Evolutionary conservation across 2,888 invertebrate genomes (phyloP).

Genomic region (Dendrolimus houi): DNA sequence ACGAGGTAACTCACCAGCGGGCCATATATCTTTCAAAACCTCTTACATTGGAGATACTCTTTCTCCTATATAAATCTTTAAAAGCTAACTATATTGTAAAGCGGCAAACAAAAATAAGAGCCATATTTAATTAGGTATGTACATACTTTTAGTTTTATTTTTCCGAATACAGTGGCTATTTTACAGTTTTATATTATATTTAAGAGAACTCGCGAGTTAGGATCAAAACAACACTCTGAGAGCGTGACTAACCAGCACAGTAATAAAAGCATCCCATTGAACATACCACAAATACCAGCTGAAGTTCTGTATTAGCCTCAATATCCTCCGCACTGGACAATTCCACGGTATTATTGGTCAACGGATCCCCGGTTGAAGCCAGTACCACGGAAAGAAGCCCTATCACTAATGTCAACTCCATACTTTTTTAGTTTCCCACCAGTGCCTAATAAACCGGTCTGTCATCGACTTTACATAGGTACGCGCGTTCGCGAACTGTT

Average conservation of each 20-base stretch:
- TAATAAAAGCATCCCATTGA: slow-evolving; percentile 17
- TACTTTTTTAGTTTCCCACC: slow-evolving; percentile 27
- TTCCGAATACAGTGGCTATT: no score
- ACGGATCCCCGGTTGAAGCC: slow-evolving; percentile 4
- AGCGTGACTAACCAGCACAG: slow-evolving; percentile 22
- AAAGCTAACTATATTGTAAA: no score
- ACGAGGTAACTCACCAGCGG: no score
- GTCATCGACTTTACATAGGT: slow-evolving; percentile 29
- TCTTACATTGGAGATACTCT: no score
- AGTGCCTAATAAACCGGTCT: slow-evolving; percentile 16
- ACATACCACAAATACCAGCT: slow-evolving; percentile 60
- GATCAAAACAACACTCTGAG: slow-evolving; percentile 13
- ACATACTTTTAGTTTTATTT: no score
- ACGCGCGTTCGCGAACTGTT: slow-evolving; percentile 56
- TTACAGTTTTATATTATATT: no score
- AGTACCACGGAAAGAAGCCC: slow-evolving; percentile 22
- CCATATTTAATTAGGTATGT: no score
- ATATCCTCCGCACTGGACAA: slow-evolving; percentile 26
- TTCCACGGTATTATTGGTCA: slow-evolving; percentile 13
- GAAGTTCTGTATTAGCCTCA: slow-evolving; percentile 38
- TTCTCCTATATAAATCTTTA: no score
- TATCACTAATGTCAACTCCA: slow-evolving; percentile 33
- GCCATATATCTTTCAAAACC: no score
- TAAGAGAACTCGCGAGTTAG: not conserved
- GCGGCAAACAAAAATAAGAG: no score